Evolutionary conservation across 2,113 vertebrate genomes (phyloP), one percentile per base, ranked within the genome.

Genomic region (Coptodon rendalli): DNA sequence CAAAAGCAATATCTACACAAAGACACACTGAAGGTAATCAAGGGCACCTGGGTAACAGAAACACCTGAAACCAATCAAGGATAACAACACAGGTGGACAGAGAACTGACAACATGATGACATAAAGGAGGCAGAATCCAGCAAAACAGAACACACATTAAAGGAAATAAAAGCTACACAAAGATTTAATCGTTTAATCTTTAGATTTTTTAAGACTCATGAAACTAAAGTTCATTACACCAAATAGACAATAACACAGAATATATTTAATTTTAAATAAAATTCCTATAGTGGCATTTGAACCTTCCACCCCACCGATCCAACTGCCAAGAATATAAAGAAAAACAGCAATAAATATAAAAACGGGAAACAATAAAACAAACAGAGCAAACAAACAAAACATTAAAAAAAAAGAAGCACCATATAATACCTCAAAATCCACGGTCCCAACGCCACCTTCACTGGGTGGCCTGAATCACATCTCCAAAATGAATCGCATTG

Each of bases 361-460:
- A 71, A 68, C 0, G 0, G 36, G n/a, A 43, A 43, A 45, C n/a
- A 45, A 45, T 27, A 27, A 27, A 43, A 43, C 0, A 71, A 71
- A 71, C n/a, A 16, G 5, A 16, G 12, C 5, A 71, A 0, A 43
- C 0, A 63, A 71, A 71, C n/a, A 27, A 4, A 73, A 45, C 38
- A 73, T n/a, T 6, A 0, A 43, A 43, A 71, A 63, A 38, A 16
- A 73, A 73, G n/a, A 73, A 43, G 13, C 38, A 16, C n/a, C 63
- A 71, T 40, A 68, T 40, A 1, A 71, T 40, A 71, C 38, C 66
- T 73, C 22, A 73, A 6, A 6, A 45, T 17, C 38, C 63, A 14
- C 6, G 1, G 63, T 40, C 11, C 11, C 7, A 9, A 6, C 7
- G 1, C 3, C 3, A 9, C 5, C 38, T 73, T 71, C 12, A 24